Conservation (phyloP, 1,140 invertebrate genomes). For the Cyclina sinensis region DNA sequence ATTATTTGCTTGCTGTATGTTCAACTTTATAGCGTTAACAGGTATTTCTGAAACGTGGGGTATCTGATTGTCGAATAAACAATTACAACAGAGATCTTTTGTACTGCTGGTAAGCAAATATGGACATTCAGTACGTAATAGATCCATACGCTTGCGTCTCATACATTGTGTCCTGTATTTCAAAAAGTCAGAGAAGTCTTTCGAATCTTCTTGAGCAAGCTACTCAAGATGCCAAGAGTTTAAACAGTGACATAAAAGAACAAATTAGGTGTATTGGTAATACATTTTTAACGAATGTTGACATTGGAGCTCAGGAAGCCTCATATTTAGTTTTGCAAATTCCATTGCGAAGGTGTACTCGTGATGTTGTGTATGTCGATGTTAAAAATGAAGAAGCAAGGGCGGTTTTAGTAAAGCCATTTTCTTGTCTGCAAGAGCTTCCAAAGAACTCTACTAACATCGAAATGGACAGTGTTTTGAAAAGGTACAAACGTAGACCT, state of each 20-base stretch:
- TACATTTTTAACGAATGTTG: constrained; percentile 42
- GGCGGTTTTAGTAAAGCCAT: constrained; percentile 53
- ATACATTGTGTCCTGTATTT: constrained; percentile 72
- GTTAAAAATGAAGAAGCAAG: constrained; percentile 57
- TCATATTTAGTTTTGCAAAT: constrained; percentile 68
- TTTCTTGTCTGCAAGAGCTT: constrained; percentile 5
- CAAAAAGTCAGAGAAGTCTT: constrained; percentile 71
- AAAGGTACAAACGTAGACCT: constrained; percentile 37
- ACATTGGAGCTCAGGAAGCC: constrained; percentile 68
- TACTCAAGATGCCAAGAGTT: constrained; percentile 65
- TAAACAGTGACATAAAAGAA: constrained; percentile 62
- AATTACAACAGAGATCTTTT: constrained; percentile 59
- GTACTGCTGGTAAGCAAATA: constrained; percentile 60
- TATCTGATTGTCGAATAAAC: constrained; percentile 62
- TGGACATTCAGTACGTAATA: constrained; percentile 70
- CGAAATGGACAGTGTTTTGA: constrained; percentile 28
- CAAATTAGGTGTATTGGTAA: constrained; percentile 37
- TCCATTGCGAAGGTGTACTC: constrained; percentile 65
- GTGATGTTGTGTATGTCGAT: constrained; percentile 66
- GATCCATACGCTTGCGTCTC: constrained; percentile 72
- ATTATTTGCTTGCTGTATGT: neutral
- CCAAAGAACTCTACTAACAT: constrained; percentile 13
- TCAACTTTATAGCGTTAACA: neutral
- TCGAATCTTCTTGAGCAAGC: constrained; percentile 62
- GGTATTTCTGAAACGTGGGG: constrained; percentile 18